These are phyloP conservation scores for Drosophila murphyi DNA, from an alignment of 1,140 invertebrate species.

Conservation along the genomic window DNA sequence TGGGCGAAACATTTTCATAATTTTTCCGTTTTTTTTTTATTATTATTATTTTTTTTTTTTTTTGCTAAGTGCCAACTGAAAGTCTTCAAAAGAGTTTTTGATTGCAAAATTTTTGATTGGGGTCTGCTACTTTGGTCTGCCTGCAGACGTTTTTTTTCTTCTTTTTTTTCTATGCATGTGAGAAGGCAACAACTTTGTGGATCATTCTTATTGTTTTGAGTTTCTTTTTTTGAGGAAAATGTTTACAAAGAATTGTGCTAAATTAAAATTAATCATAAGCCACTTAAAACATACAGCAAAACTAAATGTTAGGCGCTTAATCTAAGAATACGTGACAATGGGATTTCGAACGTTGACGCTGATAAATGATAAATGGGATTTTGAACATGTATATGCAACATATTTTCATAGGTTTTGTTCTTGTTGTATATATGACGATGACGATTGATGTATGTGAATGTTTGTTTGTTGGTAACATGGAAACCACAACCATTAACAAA, in stretches of 20 bases:
- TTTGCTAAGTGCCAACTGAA: conserved; percentile 58
- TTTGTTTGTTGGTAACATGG: conserved; percentile 53
- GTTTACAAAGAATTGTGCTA: conserved; percentile 75
- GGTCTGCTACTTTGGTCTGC: conserved; percentile 70
- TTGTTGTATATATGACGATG: conserved; percentile 16
- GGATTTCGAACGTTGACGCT: conserved; percentile 31
- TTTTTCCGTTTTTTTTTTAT: conserved; percentile 27
- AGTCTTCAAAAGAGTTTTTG: conserved; percentile 63
- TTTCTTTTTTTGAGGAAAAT: conserved; percentile 38
- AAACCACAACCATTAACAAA: conserved; percentile 78
- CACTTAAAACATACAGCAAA: conserved; percentile 50
- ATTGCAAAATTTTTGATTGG: conserved; percentile 51
- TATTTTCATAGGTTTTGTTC: not conserved
- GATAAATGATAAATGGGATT: conserved; percentile 24
- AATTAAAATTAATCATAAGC: conserved; percentile 71
- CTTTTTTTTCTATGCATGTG: conserved; percentile 34
- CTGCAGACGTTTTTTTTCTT: conserved; percentile 67
- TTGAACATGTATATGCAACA: conserved; percentile 24
- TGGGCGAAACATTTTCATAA: conserved; percentile 39
- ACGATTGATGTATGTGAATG: conserved; percentile 6
- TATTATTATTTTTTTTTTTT: not conserved
- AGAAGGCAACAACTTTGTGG: conserved; percentile 66
- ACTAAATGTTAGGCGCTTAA: conserved; percentile 48
- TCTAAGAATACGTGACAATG: conserved; percentile 58
- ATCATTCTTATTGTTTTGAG: conserved; percentile 26